These are phyloP conservation scores for Lutjanus argentimaculatus DNA, from an alignment of 2,797 vertebrate species.

Conservation along the genomic window DNA sequence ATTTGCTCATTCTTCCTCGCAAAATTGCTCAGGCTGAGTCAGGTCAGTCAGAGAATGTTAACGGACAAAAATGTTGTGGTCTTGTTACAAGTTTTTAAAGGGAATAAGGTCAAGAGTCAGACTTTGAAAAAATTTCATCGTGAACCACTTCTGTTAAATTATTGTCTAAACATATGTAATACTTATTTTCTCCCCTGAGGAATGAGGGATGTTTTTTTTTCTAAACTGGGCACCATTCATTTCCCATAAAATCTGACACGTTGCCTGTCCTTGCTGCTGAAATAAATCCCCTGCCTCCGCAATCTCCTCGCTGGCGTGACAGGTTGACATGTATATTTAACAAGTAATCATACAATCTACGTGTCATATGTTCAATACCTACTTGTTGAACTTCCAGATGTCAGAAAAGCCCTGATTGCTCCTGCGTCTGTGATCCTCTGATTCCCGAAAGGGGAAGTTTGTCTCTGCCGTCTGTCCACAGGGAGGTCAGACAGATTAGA, in stretches of 20 bases:
- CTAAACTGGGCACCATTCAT: slow-evolving; percentile 21
- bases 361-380: slow-evolving; percentile 30
- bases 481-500: slow-evolving; percentile 29
- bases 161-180: slow-evolving; percentile 42
- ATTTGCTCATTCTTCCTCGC: slow-evolving; percentile 60
- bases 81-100: slow-evolving; percentile 49
- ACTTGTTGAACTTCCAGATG: slow-evolving; percentile 44
- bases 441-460: slow-evolving; percentile 28
- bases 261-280: slow-evolving; percentile 54
- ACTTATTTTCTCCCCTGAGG: slow-evolving; percentile 15
- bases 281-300: slow-evolving; percentile 42
- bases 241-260: slow-evolving; percentile 36
- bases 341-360: slow-evolving; percentile 13
- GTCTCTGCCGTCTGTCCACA: slow-evolving; percentile 27
- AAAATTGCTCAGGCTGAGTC: slow-evolving; percentile 59
- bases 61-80: slow-evolving; percentile 22
- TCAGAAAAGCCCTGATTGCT: slow-evolving; percentile 25
- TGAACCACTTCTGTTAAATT: slow-evolving; percentile 47
- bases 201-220: slow-evolving; percentile 25
- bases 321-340: slow-evolving; percentile 39
- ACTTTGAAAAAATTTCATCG: slow-evolving; percentile 35
- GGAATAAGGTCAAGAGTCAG: slow-evolving; percentile 47
- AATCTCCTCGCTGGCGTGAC: slow-evolving; percentile 30
- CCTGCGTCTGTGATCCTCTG: slow-evolving; percentile 38
- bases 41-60: slow-evolving; percentile 34